Evolutionary conservation across 2,888 invertebrate genomes (phyloP), one percentile per base, ranked within the genome.

Genomic region (Oligia latruncula): DNA sequence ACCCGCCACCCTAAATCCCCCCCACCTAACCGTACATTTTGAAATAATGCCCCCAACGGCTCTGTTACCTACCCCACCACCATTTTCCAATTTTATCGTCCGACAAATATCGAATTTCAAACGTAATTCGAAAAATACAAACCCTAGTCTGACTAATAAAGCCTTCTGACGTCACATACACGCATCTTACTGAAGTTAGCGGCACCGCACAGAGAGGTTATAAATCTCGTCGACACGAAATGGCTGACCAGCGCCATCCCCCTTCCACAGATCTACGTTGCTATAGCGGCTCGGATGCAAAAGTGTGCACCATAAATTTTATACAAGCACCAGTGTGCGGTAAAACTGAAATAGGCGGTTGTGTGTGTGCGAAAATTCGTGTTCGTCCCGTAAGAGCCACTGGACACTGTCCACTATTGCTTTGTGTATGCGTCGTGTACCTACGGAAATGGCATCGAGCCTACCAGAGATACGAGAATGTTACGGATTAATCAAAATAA

Each of bases 301-400:
- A 96, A 97, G 96, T 97, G 96, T 97, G 96, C 95, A 94, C 96
- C 94, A 96, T 97, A 97, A 96, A 96, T 96, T 97, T 97, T 96
- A 96, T 96, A 95, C 95, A 93, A 94, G 93, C 94, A 92, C 93
- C 93, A 93, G 95, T 95, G 96, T 95, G 95, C 94, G 95, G 95
- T 95, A 96, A 96, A 96, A 96, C 95, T 96, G 94, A 91, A 92
- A 92, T 92, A 91, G 92, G 85, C 87, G 87, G 82, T 90, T 92
- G 93, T 92, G 92, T 95, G 96, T 95, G 96, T 94, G 95, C 93
- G 95, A 95, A 95, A 96, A 95, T 96, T 96, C 95, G 95, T 95
- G 94, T 94, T 90, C 92, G 90, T 92, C 90, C 90, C 92, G 93
- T 93, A 94, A 94, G 95, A 94, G 94, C 91, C 91, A 94, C 95